These are phyloP conservation scores for Chelonoidis abingdonii DNA, from an alignment of 2,113 vertebrate genomes.

Conservation along the genomic window DNA sequence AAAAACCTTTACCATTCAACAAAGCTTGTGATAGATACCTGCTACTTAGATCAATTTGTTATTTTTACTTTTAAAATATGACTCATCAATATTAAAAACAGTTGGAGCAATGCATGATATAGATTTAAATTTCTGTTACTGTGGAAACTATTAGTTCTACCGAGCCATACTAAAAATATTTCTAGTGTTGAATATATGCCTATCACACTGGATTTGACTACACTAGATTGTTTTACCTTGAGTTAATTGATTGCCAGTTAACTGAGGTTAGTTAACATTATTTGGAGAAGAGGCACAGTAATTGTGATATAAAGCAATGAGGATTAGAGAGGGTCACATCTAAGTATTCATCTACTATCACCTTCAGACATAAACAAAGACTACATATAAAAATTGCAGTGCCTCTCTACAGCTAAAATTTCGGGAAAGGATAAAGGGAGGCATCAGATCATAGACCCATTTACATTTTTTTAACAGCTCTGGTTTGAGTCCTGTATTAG, in stretches of 20 bases:
- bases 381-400: not conserved
- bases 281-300: not conserved
- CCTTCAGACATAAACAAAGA: not conserved
- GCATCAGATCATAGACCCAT: not conserved
- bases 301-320: fast-evolving
- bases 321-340: not conserved
- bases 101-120: not conserved
- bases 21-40: not conserved
- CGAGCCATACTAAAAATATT: not conserved
- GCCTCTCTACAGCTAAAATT: not conserved
- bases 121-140: not conserved
- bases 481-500: not conserved
- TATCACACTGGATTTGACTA: not conserved
- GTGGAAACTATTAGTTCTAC: not conserved
- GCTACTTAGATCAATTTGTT: not conserved
- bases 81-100: not conserved
- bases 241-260: not conserved
- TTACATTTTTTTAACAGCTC: not conserved
- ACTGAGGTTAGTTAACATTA: not conserved
- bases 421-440: not conserved
- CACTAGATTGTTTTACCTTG: not conserved
- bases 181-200: not conserved
- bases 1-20: not conserved
- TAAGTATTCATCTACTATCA: not conserved
- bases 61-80: not conserved